These are phyloP conservation scores for Notodonta ziczac DNA, from an alignment of 2,888 invertebrate genomes.

Conservation along the genomic window DNA sequence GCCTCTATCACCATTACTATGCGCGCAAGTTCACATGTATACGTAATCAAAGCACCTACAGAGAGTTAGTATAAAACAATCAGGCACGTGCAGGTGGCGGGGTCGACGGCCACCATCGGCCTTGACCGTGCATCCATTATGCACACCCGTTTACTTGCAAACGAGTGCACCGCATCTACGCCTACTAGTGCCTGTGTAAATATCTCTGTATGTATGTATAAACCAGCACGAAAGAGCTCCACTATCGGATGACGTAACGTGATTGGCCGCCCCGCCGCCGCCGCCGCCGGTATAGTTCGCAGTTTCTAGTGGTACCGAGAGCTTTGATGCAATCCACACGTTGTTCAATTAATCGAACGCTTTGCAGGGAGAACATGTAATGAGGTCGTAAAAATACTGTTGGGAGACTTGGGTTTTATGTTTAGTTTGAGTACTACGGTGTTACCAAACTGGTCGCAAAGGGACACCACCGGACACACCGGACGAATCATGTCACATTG, in stretches of 20 bases:
- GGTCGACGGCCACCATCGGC: conserved; percentile 70
- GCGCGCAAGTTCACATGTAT: conserved; percentile 32
- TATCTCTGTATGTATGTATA: conserved; percentile 39
- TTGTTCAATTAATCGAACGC: conserved; percentile 38
- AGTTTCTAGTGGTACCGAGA: conserved; percentile 33
- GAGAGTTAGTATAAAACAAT: conserved; percentile 65
- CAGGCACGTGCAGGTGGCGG: conserved; percentile 68
- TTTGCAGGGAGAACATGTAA: conserved; percentile 32
- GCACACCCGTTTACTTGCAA: conserved; percentile 79
- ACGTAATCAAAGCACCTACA: conserved; percentile 35
- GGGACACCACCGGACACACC: too few species aligned
- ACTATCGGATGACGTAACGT: conserved; percentile 38
- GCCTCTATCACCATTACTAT: conserved; percentile 10
- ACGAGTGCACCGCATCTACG: conserved; percentile 75
- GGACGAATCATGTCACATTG: neutral
- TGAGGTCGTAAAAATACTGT: conserved; percentile 29
- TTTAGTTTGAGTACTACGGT: conserved; percentile 5
- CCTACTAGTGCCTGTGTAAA: conserved; percentile 51
- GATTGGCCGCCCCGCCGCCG: conserved; percentile 26
- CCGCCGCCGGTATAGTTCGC: conserved; percentile 32
- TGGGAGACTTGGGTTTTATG: conserved; percentile 16
- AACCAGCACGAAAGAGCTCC: conserved; percentile 44
- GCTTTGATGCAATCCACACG: conserved; percentile 38
- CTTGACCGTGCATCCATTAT: conserved; percentile 82
- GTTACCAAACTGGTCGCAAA: neutral